phyloP scores from a whole-genome alignment of 2,797 vertebrate genomes.

The Lacerta bilineata region DNA sequence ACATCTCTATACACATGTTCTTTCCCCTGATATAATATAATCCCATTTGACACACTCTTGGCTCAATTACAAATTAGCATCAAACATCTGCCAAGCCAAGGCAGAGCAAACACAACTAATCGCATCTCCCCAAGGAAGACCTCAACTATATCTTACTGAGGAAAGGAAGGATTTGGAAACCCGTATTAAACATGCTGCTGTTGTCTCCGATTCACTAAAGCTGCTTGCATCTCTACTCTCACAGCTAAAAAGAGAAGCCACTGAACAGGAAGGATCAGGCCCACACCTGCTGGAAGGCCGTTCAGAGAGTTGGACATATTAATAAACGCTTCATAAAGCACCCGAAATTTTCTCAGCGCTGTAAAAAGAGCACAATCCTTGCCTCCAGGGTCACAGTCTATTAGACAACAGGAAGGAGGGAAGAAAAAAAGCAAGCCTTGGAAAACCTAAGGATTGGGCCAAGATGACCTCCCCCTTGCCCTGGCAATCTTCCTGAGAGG shows the following conservation, averaged over 20 bases:
- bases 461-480: not conserved
- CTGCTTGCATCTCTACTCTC: not conserved
- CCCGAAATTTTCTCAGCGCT: not conserved
- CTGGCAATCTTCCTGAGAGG: not conserved
- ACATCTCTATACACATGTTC: not conserved
- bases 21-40: not conserved
- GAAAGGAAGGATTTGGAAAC: not conserved
- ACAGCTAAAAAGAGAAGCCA: no score
- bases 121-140: not conserved
- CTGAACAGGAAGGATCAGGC: not conserved
- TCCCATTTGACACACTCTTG: not conserved
- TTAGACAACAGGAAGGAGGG: not conserved
- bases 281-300: not conserved
- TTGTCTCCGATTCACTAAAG: no score
- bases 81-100: not conserved
- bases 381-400: not conserved
- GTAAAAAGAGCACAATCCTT: not conserved
- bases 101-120: not conserved
- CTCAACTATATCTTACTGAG: not conserved
- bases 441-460: no score
- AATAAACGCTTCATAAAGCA: not conserved
- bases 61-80: conserved; percentile 1
- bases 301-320: no score
- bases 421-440: not conserved
- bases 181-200: not conserved